phyloP scores from a whole-genome alignment of 2,888 invertebrate species.

The Stenodera caucasica region DNA sequence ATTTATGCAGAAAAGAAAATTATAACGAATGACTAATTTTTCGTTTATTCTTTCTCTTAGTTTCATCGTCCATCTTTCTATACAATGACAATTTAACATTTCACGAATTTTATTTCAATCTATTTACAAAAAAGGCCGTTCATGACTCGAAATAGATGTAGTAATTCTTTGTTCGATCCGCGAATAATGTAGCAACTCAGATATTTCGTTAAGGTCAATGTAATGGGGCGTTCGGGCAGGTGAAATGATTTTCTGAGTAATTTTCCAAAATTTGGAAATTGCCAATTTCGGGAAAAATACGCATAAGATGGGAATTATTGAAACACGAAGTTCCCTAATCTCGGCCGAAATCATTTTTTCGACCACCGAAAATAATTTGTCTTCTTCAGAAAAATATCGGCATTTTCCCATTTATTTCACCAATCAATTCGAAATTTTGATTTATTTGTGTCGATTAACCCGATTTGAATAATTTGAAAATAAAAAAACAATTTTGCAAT shows the following conservation, averaged over 20 bases:
- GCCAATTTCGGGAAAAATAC: too few relatives aligned
- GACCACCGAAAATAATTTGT: too few relatives aligned
- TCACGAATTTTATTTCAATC: conserved; percentile 8
- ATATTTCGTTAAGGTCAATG: conserved; percentile 8
- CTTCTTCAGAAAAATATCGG: too few relatives aligned
- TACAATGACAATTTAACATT: conserved; percentile 10
- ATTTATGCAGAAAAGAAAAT: too few relatives aligned
- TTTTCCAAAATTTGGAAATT: too few relatives aligned
- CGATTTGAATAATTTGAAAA: neutral
- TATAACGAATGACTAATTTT: neutral
- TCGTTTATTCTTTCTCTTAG: neutral
- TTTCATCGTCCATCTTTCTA: neutral
- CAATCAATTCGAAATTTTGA: neutral
- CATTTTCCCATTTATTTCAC: neutral
- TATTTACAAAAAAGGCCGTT: neutral
- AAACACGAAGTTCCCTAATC: too few relatives aligned
- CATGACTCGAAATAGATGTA: neutral
- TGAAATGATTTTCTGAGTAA: too few relatives aligned
- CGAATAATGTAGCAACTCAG: neutral
- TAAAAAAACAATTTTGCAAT: neutral
- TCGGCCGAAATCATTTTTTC: too few relatives aligned
- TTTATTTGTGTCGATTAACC: neutral
- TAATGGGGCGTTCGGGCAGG: conserved; percentile 1
- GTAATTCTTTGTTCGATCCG: neutral
- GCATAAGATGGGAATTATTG: too few relatives aligned